Conservation (phyloP, 2,888 invertebrate species). For the Lochmaea capreae region DNA sequence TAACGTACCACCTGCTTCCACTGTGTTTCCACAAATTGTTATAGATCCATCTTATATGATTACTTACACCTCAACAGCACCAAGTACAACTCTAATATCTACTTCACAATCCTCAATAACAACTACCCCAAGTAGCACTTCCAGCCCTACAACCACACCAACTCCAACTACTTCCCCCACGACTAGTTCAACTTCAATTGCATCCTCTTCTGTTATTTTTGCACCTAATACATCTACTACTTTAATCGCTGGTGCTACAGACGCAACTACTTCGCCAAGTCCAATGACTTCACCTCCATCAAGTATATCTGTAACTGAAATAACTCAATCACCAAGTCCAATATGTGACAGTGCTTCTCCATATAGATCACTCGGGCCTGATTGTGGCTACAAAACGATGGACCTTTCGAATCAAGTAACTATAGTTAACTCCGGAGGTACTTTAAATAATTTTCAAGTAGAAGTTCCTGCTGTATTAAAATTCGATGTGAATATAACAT, state of each 20-base stretch:
- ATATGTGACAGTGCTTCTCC: neutral
- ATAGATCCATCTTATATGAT: neutral
- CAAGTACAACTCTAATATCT: neutral
- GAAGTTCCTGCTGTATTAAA: slow-evolving; percentile 34
- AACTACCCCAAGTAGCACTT: neutral
- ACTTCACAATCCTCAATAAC: neutral
- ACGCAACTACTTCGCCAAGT: neutral
- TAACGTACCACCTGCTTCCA: neutral
- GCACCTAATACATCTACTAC: neutral
- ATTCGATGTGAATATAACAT: slow-evolving; percentile 35
- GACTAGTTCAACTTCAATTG: neutral
- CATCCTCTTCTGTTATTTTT: neutral
- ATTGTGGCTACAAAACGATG: slow-evolving; percentile 10
- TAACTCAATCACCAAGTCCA: neutral
- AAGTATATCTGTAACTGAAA: neutral
- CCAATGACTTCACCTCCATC: neutral
- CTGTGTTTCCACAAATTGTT: neutral
- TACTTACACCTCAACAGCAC: neutral
- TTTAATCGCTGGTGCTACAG: neutral
- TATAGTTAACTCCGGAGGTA: neutral
- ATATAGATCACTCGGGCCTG: slow-evolving; percentile 6
- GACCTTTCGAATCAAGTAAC: slow-evolving; percentile 2
- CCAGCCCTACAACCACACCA: neutral
- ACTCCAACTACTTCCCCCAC: neutral
- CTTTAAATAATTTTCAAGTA: slow-evolving; percentile 20